Conservation (phyloP, 2,888 invertebrate species). For the Clistopyga incitator region DNA sequence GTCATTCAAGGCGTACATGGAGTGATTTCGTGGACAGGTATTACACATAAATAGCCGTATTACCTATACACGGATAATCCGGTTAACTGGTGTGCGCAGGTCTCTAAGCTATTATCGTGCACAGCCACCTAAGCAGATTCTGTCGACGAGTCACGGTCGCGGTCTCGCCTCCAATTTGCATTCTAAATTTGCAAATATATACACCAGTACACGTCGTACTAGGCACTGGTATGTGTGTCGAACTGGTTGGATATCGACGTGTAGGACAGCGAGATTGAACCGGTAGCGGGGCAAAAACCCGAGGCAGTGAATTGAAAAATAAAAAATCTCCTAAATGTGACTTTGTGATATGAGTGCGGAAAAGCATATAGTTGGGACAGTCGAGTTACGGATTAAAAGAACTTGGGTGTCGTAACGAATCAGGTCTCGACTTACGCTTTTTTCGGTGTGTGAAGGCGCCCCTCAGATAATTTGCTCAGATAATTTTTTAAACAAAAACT, state of each 20-base stretch:
- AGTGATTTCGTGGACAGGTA: constrained; percentile 9
- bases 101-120: constrained; percentile 63
- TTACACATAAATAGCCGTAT: constrained; percentile 42
- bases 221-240: neutral
- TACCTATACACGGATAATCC: constrained; percentile 31
- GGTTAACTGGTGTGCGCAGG: constrained; percentile 13
- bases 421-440: too few species aligned
- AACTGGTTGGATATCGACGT: neutral
- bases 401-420: too few species aligned
- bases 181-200: constrained; percentile 71
- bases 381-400: too few species aligned
- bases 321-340: too few species aligned
- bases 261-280: too few species aligned
- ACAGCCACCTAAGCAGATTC: constrained; percentile 77
- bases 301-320: too few species aligned
- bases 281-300: too few species aligned
- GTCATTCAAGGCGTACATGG: constrained; percentile 12
- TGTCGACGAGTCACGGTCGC: constrained; percentile 77
- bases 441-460: too few species aligned
- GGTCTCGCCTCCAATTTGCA: constrained; percentile 78
- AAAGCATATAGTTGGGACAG: too few species aligned
- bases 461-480: too few species aligned
- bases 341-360: too few species aligned
- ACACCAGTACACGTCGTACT: neutral
- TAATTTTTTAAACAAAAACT: too few species aligned